Percentiles rank a stretch among this genome's conserved stretches.
Evolutionary conservation across 2,888 invertebrate genomes (phyloP).

Genomic region (Drosophila nr. perissopoda): DNA sequence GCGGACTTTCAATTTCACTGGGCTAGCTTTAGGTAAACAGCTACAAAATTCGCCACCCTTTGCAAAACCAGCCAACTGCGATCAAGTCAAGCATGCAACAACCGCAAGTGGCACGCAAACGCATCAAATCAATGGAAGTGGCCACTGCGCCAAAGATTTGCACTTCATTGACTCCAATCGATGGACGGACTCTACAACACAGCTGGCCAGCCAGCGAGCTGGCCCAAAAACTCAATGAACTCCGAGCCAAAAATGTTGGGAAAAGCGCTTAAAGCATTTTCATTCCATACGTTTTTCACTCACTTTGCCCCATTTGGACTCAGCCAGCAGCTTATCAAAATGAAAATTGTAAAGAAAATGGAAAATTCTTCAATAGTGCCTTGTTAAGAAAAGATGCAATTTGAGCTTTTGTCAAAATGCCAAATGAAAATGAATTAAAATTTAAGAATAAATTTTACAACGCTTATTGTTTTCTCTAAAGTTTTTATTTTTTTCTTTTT

Average conservation of each 20-base stretch:
- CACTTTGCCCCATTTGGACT: constrained; percentile 53
- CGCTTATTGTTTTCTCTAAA: not conserved
- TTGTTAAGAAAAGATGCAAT: not conserved
- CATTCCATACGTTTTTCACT: constrained; percentile 38
- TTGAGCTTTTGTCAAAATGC: not conserved
- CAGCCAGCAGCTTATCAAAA: constrained; percentile 65
- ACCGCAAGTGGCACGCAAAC: constrained; percentile 74
- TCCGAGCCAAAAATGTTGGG: constrained; percentile 18
- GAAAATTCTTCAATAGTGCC: constrained; percentile 37
- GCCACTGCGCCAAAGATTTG: constrained; percentile 67
- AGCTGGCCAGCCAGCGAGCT: constrained; percentile 13
- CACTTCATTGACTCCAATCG: constrained; percentile 71
- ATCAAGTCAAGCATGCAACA: constrained; percentile 74
- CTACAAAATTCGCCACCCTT: constrained; percentile 26
- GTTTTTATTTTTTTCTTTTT: not conserved
- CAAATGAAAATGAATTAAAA: not conserved
- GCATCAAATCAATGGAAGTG: constrained; percentile 80
- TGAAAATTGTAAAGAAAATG: constrained; percentile 66
- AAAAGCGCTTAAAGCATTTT: constrained; percentile 58
- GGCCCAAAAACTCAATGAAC: constrained; percentile 48
- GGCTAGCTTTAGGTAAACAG: constrained; percentile 71
- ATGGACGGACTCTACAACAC: constrained; percentile 19
- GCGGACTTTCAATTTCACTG: constrained; percentile 78
- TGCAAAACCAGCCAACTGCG: constrained; percentile 8
- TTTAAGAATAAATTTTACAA: not conserved